These are phyloP conservation scores for Triplophysa rosa DNA, from an alignment of 2,113 vertebrate genomes.

Conservation along the genomic window DNA sequence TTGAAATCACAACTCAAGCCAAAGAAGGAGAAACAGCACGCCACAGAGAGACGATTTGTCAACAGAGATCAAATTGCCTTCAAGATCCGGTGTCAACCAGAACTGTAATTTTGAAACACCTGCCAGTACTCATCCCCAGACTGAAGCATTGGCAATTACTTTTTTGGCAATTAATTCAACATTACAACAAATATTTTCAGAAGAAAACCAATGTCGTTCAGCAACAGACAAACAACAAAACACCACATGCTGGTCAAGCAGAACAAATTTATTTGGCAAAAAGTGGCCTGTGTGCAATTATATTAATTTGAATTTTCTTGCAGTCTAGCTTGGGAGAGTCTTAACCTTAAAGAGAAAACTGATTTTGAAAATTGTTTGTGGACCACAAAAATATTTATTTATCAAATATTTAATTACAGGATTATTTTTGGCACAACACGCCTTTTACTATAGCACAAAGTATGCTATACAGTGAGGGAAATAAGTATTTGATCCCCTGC, in stretches of 20 bases:
- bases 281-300: neutral
- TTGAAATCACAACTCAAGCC: conserved; percentile 25
- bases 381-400: neutral
- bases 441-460: too few relatives aligned
- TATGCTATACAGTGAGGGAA: too few relatives aligned
- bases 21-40: conserved; percentile 14
- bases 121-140: neutral
- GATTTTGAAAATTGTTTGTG: neutral
- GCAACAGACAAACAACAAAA: neutral
- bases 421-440: too few relatives aligned
- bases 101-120: conserved; percentile 11
- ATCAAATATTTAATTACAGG: too few relatives aligned
- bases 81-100: conserved; percentile 1
- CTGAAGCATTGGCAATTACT: neutral
- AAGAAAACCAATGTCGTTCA: neutral
- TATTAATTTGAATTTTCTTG: neutral
- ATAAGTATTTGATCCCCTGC: too few relatives aligned
- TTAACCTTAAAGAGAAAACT: neutral
- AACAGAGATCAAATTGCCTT: neutral
- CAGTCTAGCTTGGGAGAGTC: too few relatives aligned
- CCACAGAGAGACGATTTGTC: neutral
- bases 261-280: neutral
- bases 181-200: conserved; percentile 5
- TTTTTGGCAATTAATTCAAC: neutral
- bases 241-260: neutral